Conservation (phyloP, 2,113 vertebrate species). For the Albula glossodonta region DNA sequence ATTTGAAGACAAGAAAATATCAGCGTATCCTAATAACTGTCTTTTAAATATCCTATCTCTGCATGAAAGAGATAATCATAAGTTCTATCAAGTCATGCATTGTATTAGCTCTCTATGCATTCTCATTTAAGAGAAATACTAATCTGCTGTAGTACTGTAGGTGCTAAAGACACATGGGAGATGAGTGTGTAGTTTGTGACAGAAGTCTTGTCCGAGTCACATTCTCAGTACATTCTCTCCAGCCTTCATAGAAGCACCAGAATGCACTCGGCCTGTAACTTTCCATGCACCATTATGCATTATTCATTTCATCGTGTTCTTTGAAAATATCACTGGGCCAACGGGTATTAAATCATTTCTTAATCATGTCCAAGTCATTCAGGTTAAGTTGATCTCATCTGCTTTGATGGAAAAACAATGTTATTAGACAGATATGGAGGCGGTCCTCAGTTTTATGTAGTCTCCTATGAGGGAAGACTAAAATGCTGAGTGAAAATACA, state of each 20-base stretch:
- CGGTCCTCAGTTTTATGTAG: neutral
- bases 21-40: conserved; percentile 58
- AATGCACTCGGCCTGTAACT: neutral
- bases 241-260: neutral
- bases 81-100: conserved; percentile 56
- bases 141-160: conserved; percentile 49
- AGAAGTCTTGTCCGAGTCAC: neutral
- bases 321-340: neutral
- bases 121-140: conserved; percentile 46
- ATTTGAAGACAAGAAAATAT: conserved; percentile 49
- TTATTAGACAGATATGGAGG: neutral
- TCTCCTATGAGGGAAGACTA: neutral
- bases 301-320: neutral
- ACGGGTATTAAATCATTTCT: neutral
- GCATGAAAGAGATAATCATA: conserved; percentile 61
- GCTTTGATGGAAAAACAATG: neutral
- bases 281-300: neutral
- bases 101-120: conserved; percentile 53
- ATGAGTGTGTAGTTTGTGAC: neutral
- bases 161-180: neutral
- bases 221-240: neutral
- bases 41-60: conserved; percentile 61
- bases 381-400: neutral
- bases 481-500: neutral
- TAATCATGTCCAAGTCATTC: neutral